Conservation (phyloP, 2,888 invertebrate species). For the Physocephala rufipes region DNA sequence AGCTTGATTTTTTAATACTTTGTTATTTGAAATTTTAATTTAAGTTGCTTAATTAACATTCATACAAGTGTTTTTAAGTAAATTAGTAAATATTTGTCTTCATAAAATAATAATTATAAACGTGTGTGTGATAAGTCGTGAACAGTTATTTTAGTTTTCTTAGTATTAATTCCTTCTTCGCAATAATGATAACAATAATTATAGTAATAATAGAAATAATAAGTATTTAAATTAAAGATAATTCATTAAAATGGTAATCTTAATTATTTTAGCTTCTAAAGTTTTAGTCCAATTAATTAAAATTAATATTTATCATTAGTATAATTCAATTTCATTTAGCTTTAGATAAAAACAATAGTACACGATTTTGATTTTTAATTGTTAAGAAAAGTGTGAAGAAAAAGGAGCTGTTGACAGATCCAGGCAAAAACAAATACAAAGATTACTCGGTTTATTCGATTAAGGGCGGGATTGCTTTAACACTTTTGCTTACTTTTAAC, state of each 20-base stretch:
- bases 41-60: neutral
- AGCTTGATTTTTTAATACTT: neutral
- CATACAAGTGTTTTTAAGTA: conserved; percentile 13
- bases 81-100: conserved; percentile 16
- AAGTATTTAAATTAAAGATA: conserved; percentile 19
- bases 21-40: neutral
- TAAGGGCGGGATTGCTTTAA: neutral
- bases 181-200: neutral
- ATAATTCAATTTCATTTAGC: too few species aligned
- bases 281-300: conserved; percentile 25
- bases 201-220: neutral
- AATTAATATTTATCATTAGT: conserved; percentile 9
- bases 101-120: conserved; percentile 10
- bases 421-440: neutral
- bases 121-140: too few species aligned
- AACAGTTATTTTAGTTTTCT: conserved; percentile 17
- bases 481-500: neutral
- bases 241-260: conserved; percentile 8
- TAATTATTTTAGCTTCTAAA: neutral
- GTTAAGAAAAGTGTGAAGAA: too few species aligned
- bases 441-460: neutral
- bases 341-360: conserved; percentile 1
- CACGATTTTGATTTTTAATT: neutral
- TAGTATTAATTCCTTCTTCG: conserved; percentile 1
- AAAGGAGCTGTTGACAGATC: too few species aligned